Base-by-base conservation (phyloP, 2,797 vertebrate genomes). In the Valencia hispanica region DNA sequence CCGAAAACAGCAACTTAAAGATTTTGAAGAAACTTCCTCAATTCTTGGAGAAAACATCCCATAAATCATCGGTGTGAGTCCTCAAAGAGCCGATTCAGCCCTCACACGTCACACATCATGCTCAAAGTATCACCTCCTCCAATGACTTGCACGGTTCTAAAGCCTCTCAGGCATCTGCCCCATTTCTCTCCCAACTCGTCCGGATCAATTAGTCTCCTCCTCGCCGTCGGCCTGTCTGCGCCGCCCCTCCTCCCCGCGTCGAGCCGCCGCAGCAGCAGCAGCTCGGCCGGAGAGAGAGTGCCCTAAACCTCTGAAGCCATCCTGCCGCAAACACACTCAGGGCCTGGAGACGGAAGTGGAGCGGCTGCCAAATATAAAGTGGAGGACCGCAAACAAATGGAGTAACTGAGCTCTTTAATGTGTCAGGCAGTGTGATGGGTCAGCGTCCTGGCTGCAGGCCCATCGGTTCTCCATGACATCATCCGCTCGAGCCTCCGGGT, bases 311-410 rank as follows among this genome's bases (percentile, higher is more conserved):
- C 81, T 75, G 71, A 61, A 81, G 81, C 83, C 80, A 84, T 89
- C 76, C 83, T 48, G 77, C 92, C 90, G 78, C 88, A 95, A 93
- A 94, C 84, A 90, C 91, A 86, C 88, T 86, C 78, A 93, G 88
- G 85, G 94, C 93, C 89, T 73, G 81, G 77, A 75, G 76, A 83
- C 86, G 91, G 91, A 93, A 92, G 89, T 89, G 75, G 79, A 79
- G 68, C 84, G 84, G n/a, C 88, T 86, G 47, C 10, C 75, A 85
- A 77, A 84, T 83, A 88, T 79, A 79, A 85, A 88, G 89, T 86
- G 86, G 80, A 82, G 82, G 77, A 84, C 84, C 87, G 68, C 59
- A 90, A 82, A 80, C 76, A 91, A 90, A 87, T 63, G 89, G 89
- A 93, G 74, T 66, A 71, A 88, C 81, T 86, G 79, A 85, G 88